Evolutionary conservation across 2,113 vertebrate genomes (phyloP), one percentile per base, ranked within the genome.

Genomic region (Xiphophorus couchianus): DNA sequence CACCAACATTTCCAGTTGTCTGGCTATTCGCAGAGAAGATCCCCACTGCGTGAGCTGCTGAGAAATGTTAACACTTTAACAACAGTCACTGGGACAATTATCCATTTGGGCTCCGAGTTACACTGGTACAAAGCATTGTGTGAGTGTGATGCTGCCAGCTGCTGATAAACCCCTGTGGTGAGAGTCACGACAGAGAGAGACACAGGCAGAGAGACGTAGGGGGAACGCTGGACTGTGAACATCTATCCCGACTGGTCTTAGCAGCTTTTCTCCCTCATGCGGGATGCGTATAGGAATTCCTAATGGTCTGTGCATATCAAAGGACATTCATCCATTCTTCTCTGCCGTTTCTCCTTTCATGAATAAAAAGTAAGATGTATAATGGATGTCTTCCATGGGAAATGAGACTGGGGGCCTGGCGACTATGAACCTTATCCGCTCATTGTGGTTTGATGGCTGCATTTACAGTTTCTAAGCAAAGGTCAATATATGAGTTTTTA

Each of bases 101-200:
- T 92, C 87, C 86, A 74, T 85, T 74, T 48, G 71, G 81, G 74
- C 84, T 78, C 84, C 65, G 70, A 79, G 86, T 82, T 82, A 84
- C 75, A 71, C 74, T 85, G 85, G 71, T 31, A 78, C 75, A 72
- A 60, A 74, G 82, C 48, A 74, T 89, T 91, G 86, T 90, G 80
- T 76, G 80, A 74, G 74, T 74, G 83, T 66, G 85, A 82, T 84
- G 77, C 88, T 90, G 91, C 83, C 86, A 86, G 86, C 77, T n/a
- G 68, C 86, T 88, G 92, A 93, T 91, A 91, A 92, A 90, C 90
- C 90, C 84, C 83, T 86, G 86, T 78, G 82, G 88, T 86, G 91
- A 80, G 84, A 91, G 85, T 87, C 89, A 85, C 63, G 71, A 84
- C 87, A 91, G 69, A 88, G 82, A 73, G 66, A 62, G 58, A 68